phyloP scores from a whole-genome alignment of 2,888 invertebrate genomes.

The Glaucopsyche alexis region DNA sequence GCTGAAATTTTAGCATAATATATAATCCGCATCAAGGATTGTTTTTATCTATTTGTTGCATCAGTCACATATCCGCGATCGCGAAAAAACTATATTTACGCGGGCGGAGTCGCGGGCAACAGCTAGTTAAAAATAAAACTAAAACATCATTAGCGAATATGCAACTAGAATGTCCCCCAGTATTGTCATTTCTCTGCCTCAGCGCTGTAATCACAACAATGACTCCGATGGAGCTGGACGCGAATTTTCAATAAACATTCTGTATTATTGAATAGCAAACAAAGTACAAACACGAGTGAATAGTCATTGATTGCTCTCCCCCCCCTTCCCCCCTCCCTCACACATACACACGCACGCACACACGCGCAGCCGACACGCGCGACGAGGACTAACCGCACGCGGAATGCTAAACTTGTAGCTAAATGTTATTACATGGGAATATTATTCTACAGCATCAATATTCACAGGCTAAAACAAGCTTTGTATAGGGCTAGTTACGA shows the following conservation, averaged over 20 bases:
- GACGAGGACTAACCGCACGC: not conserved
- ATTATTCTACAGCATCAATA: not conserved
- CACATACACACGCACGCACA: too few species aligned
- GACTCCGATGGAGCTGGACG: not conserved
- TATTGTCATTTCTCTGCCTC: not conserved
- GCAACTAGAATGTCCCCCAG: not conserved
- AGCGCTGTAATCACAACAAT: not conserved
- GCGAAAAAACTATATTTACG: too few species aligned
- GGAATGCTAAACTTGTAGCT: slow-evolving; percentile 5
- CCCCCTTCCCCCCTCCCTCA: too few species aligned
- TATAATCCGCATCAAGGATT: too few species aligned
- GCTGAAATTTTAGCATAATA: too few species aligned
- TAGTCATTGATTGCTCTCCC: slow-evolving; percentile 10
- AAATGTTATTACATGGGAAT: not conserved
- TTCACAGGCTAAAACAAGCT: too few species aligned
- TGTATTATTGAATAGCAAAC: slow-evolving; percentile 2
- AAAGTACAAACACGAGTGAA: slow-evolving; percentile 21
- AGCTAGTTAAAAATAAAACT: too few species aligned
- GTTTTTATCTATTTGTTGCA: too few species aligned
- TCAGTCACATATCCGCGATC: too few species aligned
- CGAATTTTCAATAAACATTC: slow-evolving; percentile 10
- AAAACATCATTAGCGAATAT: not conserved
- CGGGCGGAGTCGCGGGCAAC: too few species aligned
- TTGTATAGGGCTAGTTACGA: too few species aligned
- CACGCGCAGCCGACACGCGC: not conserved